phyloP scores from a whole-genome alignment of 2,888 invertebrate genomes.

The Phorcus lineatus region DNA sequence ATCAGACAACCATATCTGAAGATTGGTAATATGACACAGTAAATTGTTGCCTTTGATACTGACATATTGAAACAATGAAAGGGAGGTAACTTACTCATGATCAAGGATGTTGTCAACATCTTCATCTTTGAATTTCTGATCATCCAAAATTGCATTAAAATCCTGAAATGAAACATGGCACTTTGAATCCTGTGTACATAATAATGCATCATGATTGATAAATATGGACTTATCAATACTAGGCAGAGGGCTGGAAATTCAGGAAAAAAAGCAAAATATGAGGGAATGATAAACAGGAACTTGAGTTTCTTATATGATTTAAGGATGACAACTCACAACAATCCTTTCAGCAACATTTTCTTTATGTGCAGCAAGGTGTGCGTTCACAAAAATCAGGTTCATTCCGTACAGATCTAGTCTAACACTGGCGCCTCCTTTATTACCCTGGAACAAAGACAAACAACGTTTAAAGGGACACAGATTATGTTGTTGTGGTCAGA shows the following conservation, averaged over 20 bases:
- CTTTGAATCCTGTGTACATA: no score
- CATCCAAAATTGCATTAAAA: constrained; percentile 89
- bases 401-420: constrained; percentile 91
- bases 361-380: constrained; percentile 93
- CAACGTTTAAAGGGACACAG: background rate
- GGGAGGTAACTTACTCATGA: constrained; percentile 83
- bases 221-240: no score
- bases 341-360: constrained; percentile 88
- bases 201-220: no score
- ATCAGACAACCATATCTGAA: no score
- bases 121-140: constrained; percentile 85
- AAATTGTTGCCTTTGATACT: no score
- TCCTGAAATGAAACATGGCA: constrained; percentile 77
- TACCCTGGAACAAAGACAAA: constrained; percentile 83
- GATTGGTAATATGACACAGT: no score
- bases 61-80: no score
- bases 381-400: constrained; percentile 90
- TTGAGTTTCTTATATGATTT: no score
- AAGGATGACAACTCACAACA: constrained; percentile 74
- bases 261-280: no score
- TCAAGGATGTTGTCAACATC: constrained; percentile 90
- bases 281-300: no score
- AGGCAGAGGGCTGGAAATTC: no score
- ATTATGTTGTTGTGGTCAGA: no score
- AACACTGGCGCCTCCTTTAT: constrained; percentile 94